Conservation (phyloP, 2,888 invertebrate species). For the Phrixothrix hirtus region DNA sequence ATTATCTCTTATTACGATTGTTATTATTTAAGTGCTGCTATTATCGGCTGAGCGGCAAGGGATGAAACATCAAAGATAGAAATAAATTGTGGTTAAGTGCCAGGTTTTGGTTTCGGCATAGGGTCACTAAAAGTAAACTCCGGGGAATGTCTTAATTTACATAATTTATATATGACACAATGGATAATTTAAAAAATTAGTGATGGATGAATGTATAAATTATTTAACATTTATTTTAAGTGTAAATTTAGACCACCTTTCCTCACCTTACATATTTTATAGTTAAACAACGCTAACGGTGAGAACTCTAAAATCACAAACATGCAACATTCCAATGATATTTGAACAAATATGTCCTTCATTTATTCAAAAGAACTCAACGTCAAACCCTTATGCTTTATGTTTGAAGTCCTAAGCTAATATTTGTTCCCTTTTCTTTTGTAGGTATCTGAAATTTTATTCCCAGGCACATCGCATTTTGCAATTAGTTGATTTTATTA, state of each 20-base stretch:
- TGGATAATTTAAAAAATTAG: conserved; percentile 18
- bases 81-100: conserved; percentile 6
- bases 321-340: conserved; percentile 13
- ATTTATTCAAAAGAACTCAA: conserved; percentile 10
- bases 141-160: conserved; percentile 11
- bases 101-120: conserved; percentile 1
- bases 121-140: conserved; percentile 6
- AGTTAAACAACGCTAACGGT: conserved; percentile 1
- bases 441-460: conserved; percentile 10
- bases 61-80: conserved; percentile 1
- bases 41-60: no score
- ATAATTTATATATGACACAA: conserved; percentile 12
- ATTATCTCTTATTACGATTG: no score
- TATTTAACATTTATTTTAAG: not conserved
- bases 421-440: conserved; percentile 24
- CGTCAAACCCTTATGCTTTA: conserved; percentile 22
- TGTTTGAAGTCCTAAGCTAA: conserved; percentile 26
- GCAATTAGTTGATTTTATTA: not conserved
- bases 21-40: no score
- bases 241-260: conserved; percentile 4
- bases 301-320: conserved; percentile 1
- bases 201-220: conserved; percentile 6
- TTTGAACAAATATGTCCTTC: conserved; percentile 8
- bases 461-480: not conserved
- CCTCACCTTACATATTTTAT: conserved; percentile 5